phyloP scores from a whole-genome alignment of 2,113 vertebrate genomes.

The Gobiocypris rarus region DNA sequence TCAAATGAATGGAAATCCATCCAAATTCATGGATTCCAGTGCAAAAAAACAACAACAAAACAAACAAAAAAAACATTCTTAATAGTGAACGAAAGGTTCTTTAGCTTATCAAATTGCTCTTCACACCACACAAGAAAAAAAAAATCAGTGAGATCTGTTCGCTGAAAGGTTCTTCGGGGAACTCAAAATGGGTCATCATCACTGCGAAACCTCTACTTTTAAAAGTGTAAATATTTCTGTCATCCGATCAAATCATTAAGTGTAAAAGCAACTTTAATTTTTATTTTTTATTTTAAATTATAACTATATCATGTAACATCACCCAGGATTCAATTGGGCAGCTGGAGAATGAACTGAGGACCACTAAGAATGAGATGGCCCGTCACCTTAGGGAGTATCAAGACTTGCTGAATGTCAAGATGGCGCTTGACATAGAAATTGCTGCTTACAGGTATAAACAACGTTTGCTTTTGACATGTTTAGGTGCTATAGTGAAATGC shows the following conservation, averaged over 20 bases:
- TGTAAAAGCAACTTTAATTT: not conserved
- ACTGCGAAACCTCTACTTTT: not conserved
- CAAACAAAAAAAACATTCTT: not conserved
- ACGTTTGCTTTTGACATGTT: not conserved
- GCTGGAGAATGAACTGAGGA: slow-evolving; percentile 89
- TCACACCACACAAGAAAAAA: too few species aligned
- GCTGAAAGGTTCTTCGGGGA: not conserved
- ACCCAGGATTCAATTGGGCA: slow-evolving; percentile 85
- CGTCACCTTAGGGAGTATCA: slow-evolving; percentile 95
- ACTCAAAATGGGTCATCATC: not conserved
- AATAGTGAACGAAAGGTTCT: not conserved
- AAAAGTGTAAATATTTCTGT: not conserved
- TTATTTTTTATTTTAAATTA: not conserved
- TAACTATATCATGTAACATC: slow-evolving; percentile 17
- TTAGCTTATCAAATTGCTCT: not conserved
- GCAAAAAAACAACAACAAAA: too few species aligned
- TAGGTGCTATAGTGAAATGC: not conserved
- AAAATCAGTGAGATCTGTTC: not conserved
- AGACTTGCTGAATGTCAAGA: slow-evolving; percentile 96
- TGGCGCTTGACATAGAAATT: slow-evolving; percentile 97
- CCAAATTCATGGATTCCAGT: not conserved
- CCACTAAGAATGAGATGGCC: slow-evolving; percentile 94
- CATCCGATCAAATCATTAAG: not conserved
- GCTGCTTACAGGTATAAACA: slow-evolving; percentile 89
- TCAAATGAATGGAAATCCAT: too few species aligned